These are phyloP conservation scores for Schrankia costaestrigalis DNA, from an alignment of 2,888 invertebrate species.

Conservation along the genomic window DNA sequence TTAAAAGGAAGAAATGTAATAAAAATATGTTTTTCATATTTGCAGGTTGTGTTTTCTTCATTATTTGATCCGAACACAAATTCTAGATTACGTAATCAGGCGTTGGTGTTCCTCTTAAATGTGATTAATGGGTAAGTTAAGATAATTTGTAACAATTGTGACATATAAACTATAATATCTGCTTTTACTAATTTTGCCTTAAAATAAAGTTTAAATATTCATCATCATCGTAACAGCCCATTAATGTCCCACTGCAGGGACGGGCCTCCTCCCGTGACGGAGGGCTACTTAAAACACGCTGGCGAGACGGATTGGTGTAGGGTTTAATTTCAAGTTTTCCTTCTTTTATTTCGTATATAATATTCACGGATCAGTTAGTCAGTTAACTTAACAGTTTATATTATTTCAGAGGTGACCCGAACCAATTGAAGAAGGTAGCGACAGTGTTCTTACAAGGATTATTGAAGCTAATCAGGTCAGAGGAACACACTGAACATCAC, in stretches of 20 bases:
- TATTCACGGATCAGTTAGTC: background rate
- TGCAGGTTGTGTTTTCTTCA: slow-evolving; percentile 91
- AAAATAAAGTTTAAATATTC: too few species aligned
- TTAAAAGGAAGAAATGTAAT: too few species aligned
- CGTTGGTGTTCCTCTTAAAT: slow-evolving; percentile 90
- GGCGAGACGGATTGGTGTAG: too few species aligned
- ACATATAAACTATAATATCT: background rate
- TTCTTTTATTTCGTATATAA: background rate
- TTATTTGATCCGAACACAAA: slow-evolving; percentile 92
- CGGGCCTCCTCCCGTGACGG: too few species aligned
- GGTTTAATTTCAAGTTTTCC: too few species aligned
- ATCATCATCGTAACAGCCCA: too few species aligned
- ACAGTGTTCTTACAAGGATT: slow-evolving; percentile 87
- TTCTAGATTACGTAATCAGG: slow-evolving; percentile 88
- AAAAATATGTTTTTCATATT: too few species aligned
- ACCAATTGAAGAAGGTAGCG: slow-evolving; percentile 83
- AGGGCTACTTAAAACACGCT: too few species aligned
- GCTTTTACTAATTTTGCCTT: background rate
- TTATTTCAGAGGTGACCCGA: slow-evolving; percentile 73
- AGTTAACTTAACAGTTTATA: background rate
- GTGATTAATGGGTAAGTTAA: slow-evolving; percentile 88
- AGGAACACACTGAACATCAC: slow-evolving; percentile 82
- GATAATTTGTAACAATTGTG: background rate
- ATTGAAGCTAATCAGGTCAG: slow-evolving; percentile 84
- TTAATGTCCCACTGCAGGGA: too few species aligned